Conservation (phyloP, 1,140 invertebrate species). For the Tyrophagus putrescentiae region DNA sequence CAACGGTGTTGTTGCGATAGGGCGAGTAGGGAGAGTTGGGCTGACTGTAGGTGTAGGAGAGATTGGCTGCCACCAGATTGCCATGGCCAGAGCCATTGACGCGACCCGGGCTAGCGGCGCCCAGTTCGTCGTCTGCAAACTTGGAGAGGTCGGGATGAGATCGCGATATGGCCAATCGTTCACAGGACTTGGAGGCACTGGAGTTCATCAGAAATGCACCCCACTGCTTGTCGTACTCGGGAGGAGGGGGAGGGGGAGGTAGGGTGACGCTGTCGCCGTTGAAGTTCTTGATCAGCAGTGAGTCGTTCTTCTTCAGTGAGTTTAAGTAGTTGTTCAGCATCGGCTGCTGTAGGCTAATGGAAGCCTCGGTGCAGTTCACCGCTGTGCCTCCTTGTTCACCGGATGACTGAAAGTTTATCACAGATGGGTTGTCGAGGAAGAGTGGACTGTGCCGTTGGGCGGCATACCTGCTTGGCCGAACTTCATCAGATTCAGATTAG, state of each 20-base stretch:
- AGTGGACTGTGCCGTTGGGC: background rate
- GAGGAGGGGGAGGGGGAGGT: background rate
- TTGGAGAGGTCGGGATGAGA: constrained; percentile 54
- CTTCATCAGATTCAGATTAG: constrained; percentile 9
- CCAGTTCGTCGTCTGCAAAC: constrained; percentile 16
- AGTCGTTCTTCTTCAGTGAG: constrained; percentile 12
- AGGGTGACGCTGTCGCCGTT: constrained; percentile 1
- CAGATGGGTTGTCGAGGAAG: constrained; percentile 7
- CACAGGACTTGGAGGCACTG: constrained; percentile 23
- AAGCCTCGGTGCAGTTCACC: background rate
- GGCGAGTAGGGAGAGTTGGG: too few relatives aligned
- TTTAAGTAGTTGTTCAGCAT: constrained; percentile 18
- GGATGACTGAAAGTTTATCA: constrained; percentile 16
- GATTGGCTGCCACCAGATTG: background rate
- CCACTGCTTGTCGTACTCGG: constrained; percentile 11
- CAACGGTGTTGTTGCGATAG: constrained; percentile 49
- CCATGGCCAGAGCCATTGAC: too few relatives aligned
- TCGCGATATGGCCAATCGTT: constrained; percentile 40
- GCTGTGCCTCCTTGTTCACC: background rate
- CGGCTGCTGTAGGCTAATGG: constrained; percentile 15
- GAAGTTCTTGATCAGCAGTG: background rate
- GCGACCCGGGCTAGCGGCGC: constrained; percentile 22
- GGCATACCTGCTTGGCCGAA: background rate
- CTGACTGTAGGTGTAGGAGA: background rate
- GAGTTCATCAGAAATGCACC: background rate